Percentiles rank a stretch among this genome's conserved stretches.
Conservation (phyloP, 2,797 vertebrate genomes). For the Huso huso region DNA sequence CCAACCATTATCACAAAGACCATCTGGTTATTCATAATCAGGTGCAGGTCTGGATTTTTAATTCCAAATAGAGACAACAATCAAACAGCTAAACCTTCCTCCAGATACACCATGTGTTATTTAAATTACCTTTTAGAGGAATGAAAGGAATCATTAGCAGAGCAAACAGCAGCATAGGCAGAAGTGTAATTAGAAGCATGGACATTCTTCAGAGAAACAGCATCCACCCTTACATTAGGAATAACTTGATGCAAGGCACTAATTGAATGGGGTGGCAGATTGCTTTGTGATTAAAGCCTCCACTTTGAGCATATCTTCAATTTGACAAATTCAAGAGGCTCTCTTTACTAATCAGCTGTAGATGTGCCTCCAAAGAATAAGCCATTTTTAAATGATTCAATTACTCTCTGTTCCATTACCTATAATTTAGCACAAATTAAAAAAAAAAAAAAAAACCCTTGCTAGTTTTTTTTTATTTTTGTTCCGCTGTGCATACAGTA, state of each 20-base stretch:
- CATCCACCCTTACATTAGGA: conserved; percentile 7
- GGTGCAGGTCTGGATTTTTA: too few species aligned
- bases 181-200: conserved; percentile 6
- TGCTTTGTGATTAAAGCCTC: conserved; percentile 18
- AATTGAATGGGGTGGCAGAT: conserved; percentile 5
- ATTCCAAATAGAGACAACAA: too few species aligned
- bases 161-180: too few species aligned
- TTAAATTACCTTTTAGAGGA: too few species aligned
- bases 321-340: conserved; percentile 15
- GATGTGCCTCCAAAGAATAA: conserved; percentile 15
- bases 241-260: conserved; percentile 12
- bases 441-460: conserved; percentile 25
- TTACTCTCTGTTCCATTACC: conserved; percentile 33
- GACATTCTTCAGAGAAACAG: neutral
- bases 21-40: too few species aligned
- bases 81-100: too few species aligned
- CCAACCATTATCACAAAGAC: too few species aligned
- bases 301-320: conserved; percentile 7
- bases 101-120: too few species aligned
- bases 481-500: conserved; percentile 8
- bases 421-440: conserved; percentile 33
- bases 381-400: conserved; percentile 32
- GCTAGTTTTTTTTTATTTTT: conserved; percentile 14
- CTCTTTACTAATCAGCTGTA: conserved; percentile 8
- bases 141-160: too few species aligned